Conservation (phyloP, 2,113 vertebrate species). For the Ardeotis arabs region DNA sequence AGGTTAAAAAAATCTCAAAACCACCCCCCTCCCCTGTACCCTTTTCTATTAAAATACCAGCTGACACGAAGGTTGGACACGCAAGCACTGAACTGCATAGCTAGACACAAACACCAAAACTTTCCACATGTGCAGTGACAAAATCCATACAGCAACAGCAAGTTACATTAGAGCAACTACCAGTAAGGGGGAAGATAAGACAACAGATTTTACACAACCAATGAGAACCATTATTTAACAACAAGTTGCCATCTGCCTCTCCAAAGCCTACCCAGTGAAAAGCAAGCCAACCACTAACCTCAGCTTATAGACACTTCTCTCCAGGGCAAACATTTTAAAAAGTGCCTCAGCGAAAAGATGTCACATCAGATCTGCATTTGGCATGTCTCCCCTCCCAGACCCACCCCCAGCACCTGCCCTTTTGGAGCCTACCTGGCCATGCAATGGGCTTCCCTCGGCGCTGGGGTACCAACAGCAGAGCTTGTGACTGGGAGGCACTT, state of each 20-base stretch:
- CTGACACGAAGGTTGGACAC: fast-evolving
- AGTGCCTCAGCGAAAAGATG: fast-evolving
- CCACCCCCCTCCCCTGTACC: too few species aligned
- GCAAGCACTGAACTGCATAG: fast-evolving
- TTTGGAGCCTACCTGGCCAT: neutral
- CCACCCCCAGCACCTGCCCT: fast-evolving
- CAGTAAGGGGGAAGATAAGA: neutral
- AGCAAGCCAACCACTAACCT: neutral
- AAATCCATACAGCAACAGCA: neutral
- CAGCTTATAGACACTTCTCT: fast-evolving
- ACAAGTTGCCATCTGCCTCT: neutral
- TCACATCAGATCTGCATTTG: fast-evolving
- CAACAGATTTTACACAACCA: neutral
- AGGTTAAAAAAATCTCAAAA: neutral
- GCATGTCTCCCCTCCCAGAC: fast-evolving
- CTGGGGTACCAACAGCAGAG: too few species aligned
- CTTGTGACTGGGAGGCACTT: fast-evolving
- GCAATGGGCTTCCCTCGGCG: fast-evolving
- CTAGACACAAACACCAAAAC: neutral
- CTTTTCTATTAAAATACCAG: neutral
- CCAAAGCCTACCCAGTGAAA: neutral
- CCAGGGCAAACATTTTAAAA: fast-evolving
- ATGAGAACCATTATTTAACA: fast-evolving
- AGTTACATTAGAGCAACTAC: too few species aligned
- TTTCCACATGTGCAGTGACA: fast-evolving